Base-by-base conservation (phyloP, 1,140 invertebrate species). In the Apis dorsata region DNA sequence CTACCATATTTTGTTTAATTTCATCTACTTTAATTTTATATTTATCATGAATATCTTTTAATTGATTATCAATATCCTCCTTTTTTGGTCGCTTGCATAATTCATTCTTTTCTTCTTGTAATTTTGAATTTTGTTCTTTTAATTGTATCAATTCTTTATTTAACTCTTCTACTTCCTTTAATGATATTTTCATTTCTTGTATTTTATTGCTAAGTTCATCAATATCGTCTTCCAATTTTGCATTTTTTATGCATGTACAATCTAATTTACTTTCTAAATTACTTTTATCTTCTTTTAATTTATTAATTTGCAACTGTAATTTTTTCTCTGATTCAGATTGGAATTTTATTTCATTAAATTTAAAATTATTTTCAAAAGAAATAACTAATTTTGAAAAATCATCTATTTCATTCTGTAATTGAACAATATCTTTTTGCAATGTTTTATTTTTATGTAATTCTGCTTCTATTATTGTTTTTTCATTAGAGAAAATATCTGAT, bases 1-100 rank as follows among this genome's bases (percentile, higher is more conserved):
- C 89, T 90, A 93, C 93, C 93, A 94, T 92, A 88, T 94, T 93
- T 70, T 93, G 91, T 71, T 94, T 94, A 63, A 94, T 86, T 68
- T 91, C 90, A 76, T 93, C 92, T n/a, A 94, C 83, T 78, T 94
- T 94, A 12, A 82, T 24, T 71, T 90, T 92, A 83, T 94, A 94
- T 79, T 93, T 90, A 66, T 84, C 83, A 76, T 93, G 90, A 68
- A 94, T 81, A 8, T 92, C 90, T 71, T 92, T 91, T 53, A 93
- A 60, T 21, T 88, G 87, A 53, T 57, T 79, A 11, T 92, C 89
- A 24, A 91, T 82, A 15, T 90, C 85, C 34, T 81, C 82, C 74
- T 90, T 78, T 3, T 86, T 74, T 70, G 69, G 78, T 15, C 34
- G 85, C 68, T 80, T 88, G 66, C 63, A 66, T 34, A 87, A 77